Evolutionary conservation across 2,888 invertebrate genomes (phyloP).

Genomic region (Anthrax anthrax): DNA sequence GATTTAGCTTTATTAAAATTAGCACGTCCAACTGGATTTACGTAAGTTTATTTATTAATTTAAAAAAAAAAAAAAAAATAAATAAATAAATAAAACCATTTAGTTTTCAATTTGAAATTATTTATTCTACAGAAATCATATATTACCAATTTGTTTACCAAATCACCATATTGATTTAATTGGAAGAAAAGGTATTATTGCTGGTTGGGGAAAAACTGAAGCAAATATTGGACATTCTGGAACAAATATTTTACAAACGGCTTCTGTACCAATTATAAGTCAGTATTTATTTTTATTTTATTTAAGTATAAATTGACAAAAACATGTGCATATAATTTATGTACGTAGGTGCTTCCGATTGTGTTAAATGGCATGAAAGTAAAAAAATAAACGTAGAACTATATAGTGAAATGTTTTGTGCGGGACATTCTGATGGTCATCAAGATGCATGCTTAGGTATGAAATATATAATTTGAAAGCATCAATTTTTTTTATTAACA

Average conservation of each 20-base stretch:
- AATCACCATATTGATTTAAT: slow-evolving; percentile 34
- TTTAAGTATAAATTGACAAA: background rate
- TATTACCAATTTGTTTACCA: slow-evolving; percentile 68
- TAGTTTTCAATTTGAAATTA: too few relatives aligned
- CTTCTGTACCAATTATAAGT: slow-evolving; percentile 68
- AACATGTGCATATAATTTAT: background rate
- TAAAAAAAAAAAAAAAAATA: too few relatives aligned
- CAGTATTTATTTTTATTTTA: slow-evolving; percentile 25
- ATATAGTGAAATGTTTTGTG: slow-evolving; percentile 68
- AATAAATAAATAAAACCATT: background rate
- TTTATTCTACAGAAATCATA: slow-evolving; percentile 49
- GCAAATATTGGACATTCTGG: slow-evolving; percentile 58
- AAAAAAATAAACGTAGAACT: slow-evolving; percentile 67
- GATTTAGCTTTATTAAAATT: slow-evolving; percentile 62
- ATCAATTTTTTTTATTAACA: too few relatives aligned
- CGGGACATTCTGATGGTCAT: slow-evolving; percentile 67
- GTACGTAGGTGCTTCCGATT: slow-evolving; percentile 48
- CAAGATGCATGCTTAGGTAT: slow-evolving; percentile 67
- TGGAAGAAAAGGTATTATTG: slow-evolving; percentile 50
- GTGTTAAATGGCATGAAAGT: slow-evolving; percentile 65
- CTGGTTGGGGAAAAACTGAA: slow-evolving; percentile 76
- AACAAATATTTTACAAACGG: slow-evolving; percentile 65
- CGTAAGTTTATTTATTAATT: slow-evolving; percentile 18
- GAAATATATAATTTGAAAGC: background rate
- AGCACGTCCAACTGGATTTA: slow-evolving; percentile 45